A percentile compares a stretch with the other conserved stretches of the same genome.
Evolutionary conservation across 2,797 vertebrate species (phyloP).

Genomic region (Artibeus lituratus): DNA sequence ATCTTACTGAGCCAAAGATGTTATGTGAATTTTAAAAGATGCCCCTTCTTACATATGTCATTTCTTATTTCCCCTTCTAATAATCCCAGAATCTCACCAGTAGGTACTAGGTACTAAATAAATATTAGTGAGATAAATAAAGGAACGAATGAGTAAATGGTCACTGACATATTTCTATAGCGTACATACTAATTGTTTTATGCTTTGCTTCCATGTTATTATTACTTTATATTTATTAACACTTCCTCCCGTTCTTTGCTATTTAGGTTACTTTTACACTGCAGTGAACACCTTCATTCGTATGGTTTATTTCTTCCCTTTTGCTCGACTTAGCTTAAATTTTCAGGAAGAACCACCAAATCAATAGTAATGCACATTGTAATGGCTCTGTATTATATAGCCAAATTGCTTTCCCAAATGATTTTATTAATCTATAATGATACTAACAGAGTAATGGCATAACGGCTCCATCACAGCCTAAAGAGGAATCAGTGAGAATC

Average conservation of each 20-base stretch:
- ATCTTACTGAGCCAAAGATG: not conserved
- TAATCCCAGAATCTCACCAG: not conserved
- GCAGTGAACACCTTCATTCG: conserved; percentile 24
- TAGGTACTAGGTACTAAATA: not conserved
- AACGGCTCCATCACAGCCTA: conserved; percentile 13
- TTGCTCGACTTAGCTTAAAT: conserved; percentile 66
- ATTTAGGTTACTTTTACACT: not conserved
- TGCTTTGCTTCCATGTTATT: not conserved
- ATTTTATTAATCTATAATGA: conserved; percentile 66
- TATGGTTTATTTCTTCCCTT: conserved; percentile 60
- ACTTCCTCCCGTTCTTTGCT: not conserved
- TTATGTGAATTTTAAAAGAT: not conserved
- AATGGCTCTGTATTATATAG: conserved; percentile 53
- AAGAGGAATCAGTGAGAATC: conserved; percentile 46
- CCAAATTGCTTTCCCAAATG: conserved; percentile 64
- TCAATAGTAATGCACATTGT: conserved; percentile 51
- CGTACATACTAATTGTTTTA: not conserved
- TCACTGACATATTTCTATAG: not conserved
- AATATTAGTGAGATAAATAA: not conserved
- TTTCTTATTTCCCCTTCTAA: not conserved
- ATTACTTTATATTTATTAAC: not conserved
- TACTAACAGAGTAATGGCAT: not conserved
- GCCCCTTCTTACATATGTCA: not conserved
- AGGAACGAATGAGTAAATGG: not conserved
- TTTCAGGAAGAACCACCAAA: conserved; percentile 56